Base-by-base conservation (phyloP, 1,140 invertebrate species). In the Neodiprion pinetum region DNA sequence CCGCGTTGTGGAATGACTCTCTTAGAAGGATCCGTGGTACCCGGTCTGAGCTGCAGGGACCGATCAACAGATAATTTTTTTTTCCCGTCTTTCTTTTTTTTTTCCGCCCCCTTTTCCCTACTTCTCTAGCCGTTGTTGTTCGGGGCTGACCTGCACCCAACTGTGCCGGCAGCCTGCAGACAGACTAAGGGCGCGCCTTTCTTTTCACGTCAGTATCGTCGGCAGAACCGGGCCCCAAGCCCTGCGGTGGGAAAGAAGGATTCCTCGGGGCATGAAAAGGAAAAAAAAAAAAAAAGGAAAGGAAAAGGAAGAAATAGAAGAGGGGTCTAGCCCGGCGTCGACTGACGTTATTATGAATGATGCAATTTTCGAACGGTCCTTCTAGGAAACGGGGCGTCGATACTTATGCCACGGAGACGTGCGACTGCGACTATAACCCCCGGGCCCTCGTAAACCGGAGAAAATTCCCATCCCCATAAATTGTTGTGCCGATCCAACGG, bases 101-200 rank as follows among this genome's bases (percentile, higher is more conserved):
- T 40, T 61, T 72, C 78, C 53, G 71, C 75, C 72, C 76, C 75
- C 78, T 79, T 79, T 79, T 71, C 76, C 70, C 77, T 79, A 74
- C 76, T 72, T 48, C 70, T 53, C 61, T 70, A 66, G 69, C 74
- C 75, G n/a, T 21, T 68, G 67, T 73, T 76, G 74, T 78, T 23
- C 61, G 48, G 77, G 48, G 49, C 72, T 9, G 74, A 61, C 67
- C 66, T 70, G 47, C 70, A 40, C 28, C 28, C 28, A 40, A 40
- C 28, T 40, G 28, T 40, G 28, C 28, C 28, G 28, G 28, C 28
- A 40, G 28, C 53, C 53, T 40, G 28, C 53, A 53, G 17, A 40
- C 67, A 50, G 68, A 65, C 65, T 74, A 17, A 47, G 50, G 14
- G 53, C 50, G 61, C 21, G 12, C 61, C 21, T 50, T 68, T 21